phyloP scores from a whole-genome alignment of 2,113 vertebrate species.

The Trematomus loennbergii region DNA sequence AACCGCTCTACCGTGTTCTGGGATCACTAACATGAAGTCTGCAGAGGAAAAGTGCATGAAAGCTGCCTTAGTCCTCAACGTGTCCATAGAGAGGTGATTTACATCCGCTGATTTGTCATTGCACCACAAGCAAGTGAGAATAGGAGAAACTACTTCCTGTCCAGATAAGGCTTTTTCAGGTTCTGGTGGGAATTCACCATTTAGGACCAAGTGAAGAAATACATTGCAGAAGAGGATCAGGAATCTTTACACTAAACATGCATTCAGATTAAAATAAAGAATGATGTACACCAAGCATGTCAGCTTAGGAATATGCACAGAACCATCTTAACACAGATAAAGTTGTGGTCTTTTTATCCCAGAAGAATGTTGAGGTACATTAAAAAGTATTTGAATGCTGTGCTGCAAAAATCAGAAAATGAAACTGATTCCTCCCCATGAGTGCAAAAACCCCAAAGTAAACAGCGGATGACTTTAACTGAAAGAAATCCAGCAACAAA shows the following conservation, averaged over 20 bases:
- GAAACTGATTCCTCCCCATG: neutral
- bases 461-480: neutral
- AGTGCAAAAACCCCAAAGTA: neutral
- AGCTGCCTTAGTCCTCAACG: constrained; percentile 47
- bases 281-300: constrained; percentile 20
- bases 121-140: constrained; percentile 27
- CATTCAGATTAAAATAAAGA: neutral
- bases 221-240: neutral
- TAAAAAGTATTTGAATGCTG: neutral
- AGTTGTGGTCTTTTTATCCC: neutral
- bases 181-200: neutral
- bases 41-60: constrained; percentile 41
- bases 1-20: neutral
- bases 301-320: neutral
- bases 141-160: neutral
- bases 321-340: neutral
- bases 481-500: neutral
- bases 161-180: constrained; percentile 53
- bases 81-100: constrained; percentile 26
- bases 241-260: constrained; percentile 6
- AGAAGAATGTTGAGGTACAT: neutral
- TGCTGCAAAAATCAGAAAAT: neutral
- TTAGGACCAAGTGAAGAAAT: neutral
- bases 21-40: constrained; percentile 4
- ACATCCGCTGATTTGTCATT: constrained; percentile 55